phyloP scores from a whole-genome alignment of 2,113 vertebrate species.

The Stigmatopora argus region DNA sequence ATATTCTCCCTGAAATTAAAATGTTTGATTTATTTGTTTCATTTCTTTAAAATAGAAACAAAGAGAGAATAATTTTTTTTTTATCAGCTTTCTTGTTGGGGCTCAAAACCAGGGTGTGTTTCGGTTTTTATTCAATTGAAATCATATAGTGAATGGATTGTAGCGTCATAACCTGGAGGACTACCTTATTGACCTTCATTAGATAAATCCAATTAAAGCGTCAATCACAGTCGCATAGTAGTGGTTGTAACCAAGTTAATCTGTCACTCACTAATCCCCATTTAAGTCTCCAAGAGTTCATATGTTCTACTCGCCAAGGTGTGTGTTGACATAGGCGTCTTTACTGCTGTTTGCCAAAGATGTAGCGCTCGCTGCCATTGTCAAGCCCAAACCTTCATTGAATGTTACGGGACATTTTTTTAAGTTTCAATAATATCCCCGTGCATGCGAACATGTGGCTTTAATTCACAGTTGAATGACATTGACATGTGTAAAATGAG shows the following conservation, averaged over 20 bases:
- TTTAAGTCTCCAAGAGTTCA: neutral
- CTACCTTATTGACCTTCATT: conserved; percentile 23
- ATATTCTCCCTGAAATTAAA: too few species aligned
- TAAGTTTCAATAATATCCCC: neutral
- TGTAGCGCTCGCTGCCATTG: neutral
- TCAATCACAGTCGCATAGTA: conserved; percentile 16
- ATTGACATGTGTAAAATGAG: conserved; percentile 4
- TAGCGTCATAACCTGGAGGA: conserved; percentile 15
- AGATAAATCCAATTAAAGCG: conserved; percentile 27
- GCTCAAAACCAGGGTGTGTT: too few species aligned
- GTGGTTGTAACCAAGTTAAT: conserved; percentile 35
- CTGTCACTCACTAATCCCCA: conserved; percentile 13
- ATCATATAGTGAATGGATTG: neutral
- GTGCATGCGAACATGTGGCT: neutral
- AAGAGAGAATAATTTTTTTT: too few species aligned
- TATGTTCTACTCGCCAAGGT: neutral
- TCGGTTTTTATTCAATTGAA: too few species aligned
- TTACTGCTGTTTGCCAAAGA: neutral
- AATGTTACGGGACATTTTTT: too few species aligned
- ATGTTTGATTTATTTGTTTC: too few species aligned
- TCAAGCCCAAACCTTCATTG: neutral
- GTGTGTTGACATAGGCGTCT: neutral
- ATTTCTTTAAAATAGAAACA: too few species aligned
- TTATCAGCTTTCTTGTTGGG: too few species aligned
- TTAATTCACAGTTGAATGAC: neutral